A percentile compares a stretch with the other conserved stretches of the same genome.
phyloP scores from a whole-genome alignment of 2,888 invertebrate species.

The Stegophylla sp. region DNA sequence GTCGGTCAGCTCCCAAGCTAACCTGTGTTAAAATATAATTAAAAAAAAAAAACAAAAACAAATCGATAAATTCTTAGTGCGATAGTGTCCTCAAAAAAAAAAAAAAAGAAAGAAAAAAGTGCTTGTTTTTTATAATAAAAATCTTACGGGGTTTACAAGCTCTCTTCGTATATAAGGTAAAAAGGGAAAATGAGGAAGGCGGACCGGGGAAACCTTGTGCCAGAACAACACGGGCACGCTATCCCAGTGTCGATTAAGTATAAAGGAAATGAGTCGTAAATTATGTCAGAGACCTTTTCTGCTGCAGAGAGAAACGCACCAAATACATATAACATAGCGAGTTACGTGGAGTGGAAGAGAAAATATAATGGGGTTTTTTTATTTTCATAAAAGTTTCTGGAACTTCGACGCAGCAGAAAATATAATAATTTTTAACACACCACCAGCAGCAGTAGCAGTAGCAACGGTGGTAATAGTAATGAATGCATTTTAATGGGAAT shows the following conservation, averaged over 20 bases:
- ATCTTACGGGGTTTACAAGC: conserved; percentile 11
- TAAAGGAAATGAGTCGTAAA: conserved; percentile 52
- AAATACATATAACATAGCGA: neutral
- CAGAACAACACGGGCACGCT: conserved; percentile 41
- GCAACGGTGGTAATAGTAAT: too few relatives aligned
- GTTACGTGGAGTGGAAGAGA: neutral
- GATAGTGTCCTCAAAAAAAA: conserved; percentile 16
- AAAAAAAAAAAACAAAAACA: neutral
- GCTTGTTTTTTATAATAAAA: conserved; percentile 16
- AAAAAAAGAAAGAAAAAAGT: too few relatives aligned
- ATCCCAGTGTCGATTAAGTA: conserved; percentile 45
- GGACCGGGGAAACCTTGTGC: conserved; percentile 8
- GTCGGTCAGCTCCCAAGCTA: neutral
- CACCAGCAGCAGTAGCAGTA: too few relatives aligned
- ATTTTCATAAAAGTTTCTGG: conserved; percentile 6
- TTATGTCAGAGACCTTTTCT: conserved; percentile 45
- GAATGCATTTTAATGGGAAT: too few relatives aligned
- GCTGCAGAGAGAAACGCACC: conserved; percentile 7
- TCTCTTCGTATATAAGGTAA: conserved; percentile 2
- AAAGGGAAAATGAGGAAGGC: neutral
- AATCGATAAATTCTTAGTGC: conserved; percentile 21
- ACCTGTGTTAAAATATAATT: conserved; percentile 12
- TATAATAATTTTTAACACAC: neutral
- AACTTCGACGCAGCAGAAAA: neutral
- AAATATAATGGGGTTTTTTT: conserved; percentile 2